A percentile compares a stretch with the other conserved stretches of the same genome.
These are phyloP conservation scores for Onychorhynchus coronatus DNA, from an alignment of 2,113 vertebrate species.

Conservation along the genomic window DNA sequence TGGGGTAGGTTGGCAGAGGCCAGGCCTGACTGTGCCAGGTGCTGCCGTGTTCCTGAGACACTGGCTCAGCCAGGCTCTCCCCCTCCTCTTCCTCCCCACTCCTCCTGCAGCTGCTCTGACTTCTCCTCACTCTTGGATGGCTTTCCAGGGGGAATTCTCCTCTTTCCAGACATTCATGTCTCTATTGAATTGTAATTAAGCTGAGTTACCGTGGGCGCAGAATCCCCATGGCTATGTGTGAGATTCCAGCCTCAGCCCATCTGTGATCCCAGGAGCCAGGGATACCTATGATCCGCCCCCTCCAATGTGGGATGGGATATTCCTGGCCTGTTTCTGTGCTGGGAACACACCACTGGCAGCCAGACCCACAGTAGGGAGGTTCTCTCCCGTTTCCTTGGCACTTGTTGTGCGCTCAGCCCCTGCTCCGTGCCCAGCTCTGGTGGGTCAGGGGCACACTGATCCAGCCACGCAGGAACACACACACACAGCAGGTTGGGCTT, in stretches of 20 bases:
- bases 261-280: fast-evolving
- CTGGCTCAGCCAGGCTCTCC: background rate
- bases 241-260: background rate
- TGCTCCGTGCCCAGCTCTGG: background rate
- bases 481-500: background rate
- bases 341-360: background rate
- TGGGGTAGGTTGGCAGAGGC: too few relatives aligned
- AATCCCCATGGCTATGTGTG: background rate
- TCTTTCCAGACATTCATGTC: background rate
- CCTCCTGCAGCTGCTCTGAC: background rate
- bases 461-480: background rate
- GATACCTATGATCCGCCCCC: background rate
- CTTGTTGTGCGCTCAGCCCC: fast-evolving
- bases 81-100: background rate
- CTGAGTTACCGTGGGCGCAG: background rate
- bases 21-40: fast-evolving
- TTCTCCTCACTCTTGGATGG: background rate
- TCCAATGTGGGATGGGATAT: background rate
- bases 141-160: background rate
- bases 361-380: fast-evolving
- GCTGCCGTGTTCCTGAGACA: fast-evolving
- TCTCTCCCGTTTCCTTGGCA: fast-evolving
- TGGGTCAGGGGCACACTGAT: background rate
- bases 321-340: background rate
- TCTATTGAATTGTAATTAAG: background rate